Conservation (phyloP, 1,140 invertebrate species). For the Cotesia chilonis region DNA sequence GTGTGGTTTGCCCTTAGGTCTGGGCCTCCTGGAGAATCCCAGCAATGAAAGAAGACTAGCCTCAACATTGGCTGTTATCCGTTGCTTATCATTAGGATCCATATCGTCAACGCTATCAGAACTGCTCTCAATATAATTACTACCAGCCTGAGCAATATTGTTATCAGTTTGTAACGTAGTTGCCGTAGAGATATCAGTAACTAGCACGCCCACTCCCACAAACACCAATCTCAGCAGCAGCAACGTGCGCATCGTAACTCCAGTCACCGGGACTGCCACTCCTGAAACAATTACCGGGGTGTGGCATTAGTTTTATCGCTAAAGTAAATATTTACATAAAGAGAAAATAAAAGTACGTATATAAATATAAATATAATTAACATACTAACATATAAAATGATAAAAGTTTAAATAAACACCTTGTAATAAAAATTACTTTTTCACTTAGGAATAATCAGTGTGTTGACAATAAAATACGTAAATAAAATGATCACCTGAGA, state of each 20-base stretch:
- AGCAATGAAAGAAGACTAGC: conserved; percentile 77
- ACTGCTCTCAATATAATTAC: conserved; percentile 15
- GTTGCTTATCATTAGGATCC: conserved; percentile 45
- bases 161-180: conserved; percentile 44
- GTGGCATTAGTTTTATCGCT: conserved; percentile 14
- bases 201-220: conserved; percentile 59
- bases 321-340: conserved; percentile 5
- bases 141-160: conserved; percentile 40
- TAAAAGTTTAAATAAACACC: too few relatives aligned
- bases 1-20: conserved; percentile 55
- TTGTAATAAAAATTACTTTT: too few relatives aligned
- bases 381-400: too few relatives aligned
- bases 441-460: too few relatives aligned
- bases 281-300: conserved; percentile 51
- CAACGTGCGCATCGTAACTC: conserved; percentile 65
- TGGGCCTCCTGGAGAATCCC: conserved; percentile 74
- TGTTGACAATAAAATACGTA: too few relatives aligned
- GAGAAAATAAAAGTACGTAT: not conserved
- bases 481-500: too few relatives aligned
- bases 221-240: conserved; percentile 64
- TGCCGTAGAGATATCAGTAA: conserved; percentile 52
- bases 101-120: not conserved
- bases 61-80: conserved; percentile 68
- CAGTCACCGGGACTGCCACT: conserved; percentile 62
- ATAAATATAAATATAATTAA: not conserved